Evolutionary conservation across 2,888 invertebrate genomes (phyloP).

Genomic region (Heteromyza rotundicornis): DNA sequence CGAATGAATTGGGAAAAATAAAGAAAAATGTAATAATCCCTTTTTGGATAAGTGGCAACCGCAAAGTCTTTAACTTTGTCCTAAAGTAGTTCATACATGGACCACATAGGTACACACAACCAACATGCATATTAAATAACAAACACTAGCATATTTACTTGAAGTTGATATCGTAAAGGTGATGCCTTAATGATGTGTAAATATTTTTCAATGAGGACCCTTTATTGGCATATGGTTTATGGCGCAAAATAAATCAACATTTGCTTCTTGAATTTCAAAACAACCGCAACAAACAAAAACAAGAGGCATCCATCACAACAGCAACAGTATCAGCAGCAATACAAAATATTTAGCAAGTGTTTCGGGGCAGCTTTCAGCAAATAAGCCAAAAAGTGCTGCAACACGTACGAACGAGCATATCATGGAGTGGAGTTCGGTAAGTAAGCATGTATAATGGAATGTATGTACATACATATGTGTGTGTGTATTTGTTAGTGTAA

Average conservation of each 20-base stretch:
- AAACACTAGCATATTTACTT: too few relatives aligned
- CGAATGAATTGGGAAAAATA: too few relatives aligned
- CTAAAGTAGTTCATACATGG: too few relatives aligned
- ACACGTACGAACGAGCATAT: background rate
- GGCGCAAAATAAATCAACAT: background rate
- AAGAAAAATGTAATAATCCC: too few relatives aligned
- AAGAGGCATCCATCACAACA: background rate
- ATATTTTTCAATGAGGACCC: background rate
- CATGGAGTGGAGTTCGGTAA: background rate
- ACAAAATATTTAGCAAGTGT: background rate
- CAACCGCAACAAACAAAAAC: background rate
- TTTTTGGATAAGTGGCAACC: too few relatives aligned
- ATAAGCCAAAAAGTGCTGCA: background rate
- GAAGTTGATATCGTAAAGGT: too few relatives aligned
- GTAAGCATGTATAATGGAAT: background rate
- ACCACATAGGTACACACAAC: too few relatives aligned
- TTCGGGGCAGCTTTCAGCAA: background rate
- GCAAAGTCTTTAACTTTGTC: too few relatives aligned
- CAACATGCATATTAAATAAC: too few relatives aligned
- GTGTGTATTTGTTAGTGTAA: background rate
- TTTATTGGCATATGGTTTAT: background rate
- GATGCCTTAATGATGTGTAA: background rate
- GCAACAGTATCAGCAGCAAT: background rate
- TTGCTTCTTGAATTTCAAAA: background rate
- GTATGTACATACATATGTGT: background rate